Evolutionary conservation across 2,888 invertebrate genomes (phyloP).

Genomic region (Creontiades dilutus): DNA sequence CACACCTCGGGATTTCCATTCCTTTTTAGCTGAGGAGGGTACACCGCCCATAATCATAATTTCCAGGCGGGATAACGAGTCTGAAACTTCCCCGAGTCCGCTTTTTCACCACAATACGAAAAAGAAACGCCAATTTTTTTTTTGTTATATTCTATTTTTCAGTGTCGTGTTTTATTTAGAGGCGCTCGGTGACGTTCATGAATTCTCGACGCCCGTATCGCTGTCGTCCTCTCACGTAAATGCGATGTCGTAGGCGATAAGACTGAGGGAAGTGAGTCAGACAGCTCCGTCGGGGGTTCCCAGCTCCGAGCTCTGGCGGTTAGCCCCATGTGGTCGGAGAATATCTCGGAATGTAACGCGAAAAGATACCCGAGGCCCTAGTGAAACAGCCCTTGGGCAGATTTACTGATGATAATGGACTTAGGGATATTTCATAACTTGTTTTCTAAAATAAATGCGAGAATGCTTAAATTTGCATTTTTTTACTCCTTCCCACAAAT

Average conservation of each 20-base stretch:
- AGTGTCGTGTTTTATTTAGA: constrained; percentile 15
- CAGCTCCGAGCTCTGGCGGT: background rate
- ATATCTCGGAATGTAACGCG: background rate
- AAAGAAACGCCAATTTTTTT: background rate
- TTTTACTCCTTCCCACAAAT: no score
- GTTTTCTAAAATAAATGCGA: no score
- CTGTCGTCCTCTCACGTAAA: constrained; percentile 9
- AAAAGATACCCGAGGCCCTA: background rate
- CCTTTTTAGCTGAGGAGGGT: constrained; percentile 5
- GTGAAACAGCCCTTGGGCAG: no score
- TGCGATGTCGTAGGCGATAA: constrained; percentile 12
- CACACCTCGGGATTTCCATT: constrained; percentile 20
- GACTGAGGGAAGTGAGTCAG: background rate
- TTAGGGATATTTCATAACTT: no score
- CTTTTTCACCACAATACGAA: background rate
- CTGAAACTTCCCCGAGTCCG: background rate
- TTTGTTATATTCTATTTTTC: background rate
- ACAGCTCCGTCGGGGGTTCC: background rate
- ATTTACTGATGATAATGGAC: no score
- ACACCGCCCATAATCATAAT: constrained; percentile 33
- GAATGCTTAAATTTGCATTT: no score
- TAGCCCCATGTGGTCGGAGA: background rate
- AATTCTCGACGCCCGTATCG: background rate
- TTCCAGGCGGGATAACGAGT: constrained; percentile 11
- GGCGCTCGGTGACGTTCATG: background rate